phyloP scores from a whole-genome alignment of 2,797 vertebrate species.

The Anguilla marmorata region DNA sequence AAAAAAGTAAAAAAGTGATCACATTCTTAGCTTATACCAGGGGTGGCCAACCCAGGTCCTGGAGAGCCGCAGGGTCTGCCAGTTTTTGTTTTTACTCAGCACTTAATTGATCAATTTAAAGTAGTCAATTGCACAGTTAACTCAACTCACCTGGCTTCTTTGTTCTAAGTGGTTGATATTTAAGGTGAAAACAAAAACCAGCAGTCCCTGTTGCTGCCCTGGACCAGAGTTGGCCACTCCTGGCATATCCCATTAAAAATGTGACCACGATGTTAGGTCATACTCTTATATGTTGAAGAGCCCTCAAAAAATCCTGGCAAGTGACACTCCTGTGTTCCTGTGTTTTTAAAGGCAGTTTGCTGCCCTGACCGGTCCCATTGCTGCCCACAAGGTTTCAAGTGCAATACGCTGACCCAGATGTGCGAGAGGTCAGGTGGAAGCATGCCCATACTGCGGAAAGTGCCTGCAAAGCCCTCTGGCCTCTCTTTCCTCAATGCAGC shows the following conservation, averaged over 20 bases:
- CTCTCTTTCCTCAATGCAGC: conserved; percentile 6
- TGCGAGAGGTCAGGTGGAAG: conserved; percentile 53
- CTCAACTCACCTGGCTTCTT: too few relatives aligned
- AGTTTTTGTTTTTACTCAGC: too few relatives aligned
- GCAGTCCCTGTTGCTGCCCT: too few relatives aligned
- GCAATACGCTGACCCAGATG: conserved; percentile 45
- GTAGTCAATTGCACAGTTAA: too few relatives aligned
- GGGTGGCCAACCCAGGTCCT: too few relatives aligned
- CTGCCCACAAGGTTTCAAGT: conserved; percentile 62
- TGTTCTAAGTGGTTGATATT: too few relatives aligned
- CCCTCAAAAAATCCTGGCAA: not conserved
- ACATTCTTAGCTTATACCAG: too few relatives aligned
- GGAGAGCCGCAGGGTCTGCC: too few relatives aligned
- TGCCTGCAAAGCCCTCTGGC: not conserved
- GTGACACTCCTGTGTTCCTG: not conserved
- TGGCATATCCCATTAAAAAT: not conserved
- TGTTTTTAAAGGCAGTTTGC: conserved; percentile 64
- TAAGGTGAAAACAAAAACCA: too few relatives aligned
- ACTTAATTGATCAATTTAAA: too few relatives aligned
- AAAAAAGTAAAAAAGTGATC: too few relatives aligned
- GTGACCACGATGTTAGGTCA: not conserved
- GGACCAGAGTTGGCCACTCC: too few relatives aligned
- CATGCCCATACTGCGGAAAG: conserved; percentile 49
- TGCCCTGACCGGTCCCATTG: conserved; percentile 67
- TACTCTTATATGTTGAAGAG: not conserved